These are phyloP conservation scores for Copidosoma floridanum DNA, from an alignment of 1,140 invertebrate species.

Conservation along the genomic window DNA sequence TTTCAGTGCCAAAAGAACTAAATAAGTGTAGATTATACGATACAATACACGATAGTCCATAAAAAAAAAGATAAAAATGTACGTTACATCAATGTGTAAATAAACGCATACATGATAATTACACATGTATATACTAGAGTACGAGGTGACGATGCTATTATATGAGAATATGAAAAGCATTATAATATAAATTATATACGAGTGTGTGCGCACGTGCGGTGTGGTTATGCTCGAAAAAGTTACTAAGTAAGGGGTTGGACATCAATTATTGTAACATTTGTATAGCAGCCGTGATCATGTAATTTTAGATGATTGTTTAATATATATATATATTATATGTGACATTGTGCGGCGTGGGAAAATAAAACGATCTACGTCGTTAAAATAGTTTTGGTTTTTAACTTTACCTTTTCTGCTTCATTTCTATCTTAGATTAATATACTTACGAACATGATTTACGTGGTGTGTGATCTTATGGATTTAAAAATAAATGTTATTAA, in stretches of 20 bases:
- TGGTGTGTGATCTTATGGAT: too few relatives aligned
- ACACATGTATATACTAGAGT: too few relatives aligned
- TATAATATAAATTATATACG: conserved; percentile 28
- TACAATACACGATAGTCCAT: too few relatives aligned
- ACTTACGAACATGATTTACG: too few relatives aligned
- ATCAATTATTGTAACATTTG: conserved; percentile 50
- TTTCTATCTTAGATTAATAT: too few relatives aligned
- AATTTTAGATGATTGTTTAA: conserved; percentile 46
- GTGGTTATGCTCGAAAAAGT: too few relatives aligned
- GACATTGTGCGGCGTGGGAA: conserved; percentile 32
- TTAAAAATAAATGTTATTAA: too few relatives aligned
- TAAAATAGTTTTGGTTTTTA: background rate
- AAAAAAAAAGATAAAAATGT: conserved; percentile 36
- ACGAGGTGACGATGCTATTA: conserved; percentile 1
- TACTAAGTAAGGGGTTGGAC: conserved; percentile 33
- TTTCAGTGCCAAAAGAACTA: conserved; percentile 39
- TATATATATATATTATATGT: conserved; percentile 41
- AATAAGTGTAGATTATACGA: too few relatives aligned
- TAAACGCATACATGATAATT: conserved; percentile 36
- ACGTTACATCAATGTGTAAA: conserved; percentile 47
- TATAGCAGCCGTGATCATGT: conserved; percentile 46
- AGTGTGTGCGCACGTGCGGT: too few relatives aligned
- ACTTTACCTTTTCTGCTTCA: background rate
- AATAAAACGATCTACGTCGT: conserved; percentile 32
- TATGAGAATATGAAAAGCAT: conserved; percentile 11